phyloP scores from a whole-genome alignment of 2,113 vertebrate genomes.

The Redunca redunca region DNA sequence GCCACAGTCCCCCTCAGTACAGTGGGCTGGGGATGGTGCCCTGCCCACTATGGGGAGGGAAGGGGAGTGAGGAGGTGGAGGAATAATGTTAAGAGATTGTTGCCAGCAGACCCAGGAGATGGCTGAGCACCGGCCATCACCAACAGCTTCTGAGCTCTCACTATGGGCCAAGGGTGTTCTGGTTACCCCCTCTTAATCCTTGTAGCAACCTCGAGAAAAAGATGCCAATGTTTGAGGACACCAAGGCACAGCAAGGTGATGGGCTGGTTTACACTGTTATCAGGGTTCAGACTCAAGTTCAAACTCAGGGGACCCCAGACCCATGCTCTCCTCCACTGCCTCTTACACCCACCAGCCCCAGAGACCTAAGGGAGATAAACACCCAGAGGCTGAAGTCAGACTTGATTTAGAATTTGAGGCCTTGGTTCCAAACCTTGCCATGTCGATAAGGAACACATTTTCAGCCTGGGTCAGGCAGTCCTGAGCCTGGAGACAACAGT shows the following conservation, averaged over 20 bases:
- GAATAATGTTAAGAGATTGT: not conserved
- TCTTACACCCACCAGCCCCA: not conserved
- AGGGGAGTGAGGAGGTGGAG: rapidly evolving
- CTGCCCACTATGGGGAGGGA: not conserved
- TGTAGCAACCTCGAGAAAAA: not conserved
- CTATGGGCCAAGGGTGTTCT: not conserved
- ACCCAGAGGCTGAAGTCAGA: not conserved
- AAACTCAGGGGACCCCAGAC: not conserved
- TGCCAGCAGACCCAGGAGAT: not conserved
- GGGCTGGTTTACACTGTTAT: not conserved
- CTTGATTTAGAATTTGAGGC: not conserved
- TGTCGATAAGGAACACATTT: rapidly evolving
- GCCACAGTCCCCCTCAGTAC: not conserved
- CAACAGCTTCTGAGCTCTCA: not conserved
- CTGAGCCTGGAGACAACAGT: not conserved
- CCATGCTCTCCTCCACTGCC: rapidly evolving
- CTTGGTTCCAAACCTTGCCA: not conserved
- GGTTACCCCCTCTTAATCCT: not conserved
- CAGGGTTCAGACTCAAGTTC: not conserved
- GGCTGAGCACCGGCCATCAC: not conserved
- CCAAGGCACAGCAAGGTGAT: not conserved
- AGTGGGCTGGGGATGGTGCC: not conserved
- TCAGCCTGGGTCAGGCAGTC: not conserved
- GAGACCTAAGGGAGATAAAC: not conserved
- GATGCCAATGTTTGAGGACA: not conserved